Percentiles rank a stretch among this genome's conserved stretches.
Conservation (phyloP, 2,888 invertebrate species). For the Pardosa pseudoannulata region DNA sequence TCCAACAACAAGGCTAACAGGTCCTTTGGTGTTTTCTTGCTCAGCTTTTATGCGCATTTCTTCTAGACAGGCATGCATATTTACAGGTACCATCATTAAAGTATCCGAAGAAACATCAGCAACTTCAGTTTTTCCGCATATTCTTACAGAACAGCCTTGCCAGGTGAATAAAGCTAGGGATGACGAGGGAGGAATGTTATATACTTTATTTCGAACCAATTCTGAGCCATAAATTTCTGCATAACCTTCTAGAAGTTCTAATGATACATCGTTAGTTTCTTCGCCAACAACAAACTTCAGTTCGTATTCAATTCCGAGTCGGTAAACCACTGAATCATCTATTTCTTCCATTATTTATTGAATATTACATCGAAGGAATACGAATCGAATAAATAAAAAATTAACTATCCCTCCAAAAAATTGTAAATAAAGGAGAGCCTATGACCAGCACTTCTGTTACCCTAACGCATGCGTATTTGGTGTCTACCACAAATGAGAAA, state of each 20-base stretch:
- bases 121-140: slow-evolving; percentile 90
- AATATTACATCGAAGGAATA: neutral
- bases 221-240: slow-evolving; percentile 99
- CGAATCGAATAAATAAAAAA: too few relatives aligned
- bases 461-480: too few relatives aligned
- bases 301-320: slow-evolving; percentile 90
- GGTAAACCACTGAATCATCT: slow-evolving; percentile 76
- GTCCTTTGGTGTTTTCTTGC: slow-evolving; percentile 83
- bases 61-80: slow-evolving; percentile 96
- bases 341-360: neutral
- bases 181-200: slow-evolving; percentile 91
- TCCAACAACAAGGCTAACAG: slow-evolving; percentile 91
- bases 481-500: too few relatives aligned
- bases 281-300: slow-evolving; percentile 95
- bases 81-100: slow-evolving; percentile 96
- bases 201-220: slow-evolving; percentile 92
- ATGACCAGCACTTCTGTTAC: too few relatives aligned
- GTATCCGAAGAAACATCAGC: slow-evolving; percentile 96
- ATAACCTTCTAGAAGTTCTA: slow-evolving; percentile 90
- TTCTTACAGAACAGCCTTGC: slow-evolving; percentile 92
- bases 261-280: slow-evolving; percentile 83
- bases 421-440: too few relatives aligned
- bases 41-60: slow-evolving; percentile 90
- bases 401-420: too few relatives aligned
- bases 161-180: slow-evolving; percentile 97